Percentiles rank a stretch among this genome's conserved stretches.
These are phyloP conservation scores for Microtus richardsoni DNA, from an alignment of 2,113 vertebrate genomes.

Conservation along the genomic window DNA sequence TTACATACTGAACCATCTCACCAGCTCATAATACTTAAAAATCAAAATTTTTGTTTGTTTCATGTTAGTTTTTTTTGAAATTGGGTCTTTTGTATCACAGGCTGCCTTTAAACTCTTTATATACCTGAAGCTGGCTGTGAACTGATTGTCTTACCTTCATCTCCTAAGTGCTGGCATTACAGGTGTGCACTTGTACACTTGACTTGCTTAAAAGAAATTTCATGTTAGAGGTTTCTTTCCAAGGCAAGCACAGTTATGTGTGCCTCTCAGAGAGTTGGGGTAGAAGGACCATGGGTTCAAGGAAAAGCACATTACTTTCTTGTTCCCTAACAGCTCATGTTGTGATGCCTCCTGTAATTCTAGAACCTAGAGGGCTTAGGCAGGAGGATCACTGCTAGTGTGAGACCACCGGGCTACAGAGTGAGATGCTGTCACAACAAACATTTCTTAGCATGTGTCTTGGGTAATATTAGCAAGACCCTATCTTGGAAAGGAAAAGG, in stretches of 20 bases:
- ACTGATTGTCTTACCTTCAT: background rate
- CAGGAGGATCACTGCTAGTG: background rate
- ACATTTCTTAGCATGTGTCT: background rate
- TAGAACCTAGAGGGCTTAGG: background rate
- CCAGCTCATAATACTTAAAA: background rate
- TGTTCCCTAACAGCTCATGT: background rate
- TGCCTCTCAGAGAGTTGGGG: background rate
- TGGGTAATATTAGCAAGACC: background rate
- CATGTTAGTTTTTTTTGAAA: background rate
- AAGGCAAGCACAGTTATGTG: background rate
- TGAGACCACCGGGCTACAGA: background rate
- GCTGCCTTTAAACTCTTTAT: background rate
- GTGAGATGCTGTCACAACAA: background rate
- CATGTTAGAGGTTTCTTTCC: background rate
- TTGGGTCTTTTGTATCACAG: background rate
- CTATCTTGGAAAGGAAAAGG: background rate
- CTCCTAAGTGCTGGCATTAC: background rate
- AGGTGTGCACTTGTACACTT: background rate
- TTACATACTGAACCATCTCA: background rate
- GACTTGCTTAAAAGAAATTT: background rate
- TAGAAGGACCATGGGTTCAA: background rate
- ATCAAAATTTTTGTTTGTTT: background rate
- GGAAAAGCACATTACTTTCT: background rate
- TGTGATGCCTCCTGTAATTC: background rate
- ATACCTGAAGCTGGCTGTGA: background rate